These are phyloP conservation scores for Drosophila atroscutellata DNA, from an alignment of 2,888 invertebrate species.

Conservation along the genomic window DNA sequence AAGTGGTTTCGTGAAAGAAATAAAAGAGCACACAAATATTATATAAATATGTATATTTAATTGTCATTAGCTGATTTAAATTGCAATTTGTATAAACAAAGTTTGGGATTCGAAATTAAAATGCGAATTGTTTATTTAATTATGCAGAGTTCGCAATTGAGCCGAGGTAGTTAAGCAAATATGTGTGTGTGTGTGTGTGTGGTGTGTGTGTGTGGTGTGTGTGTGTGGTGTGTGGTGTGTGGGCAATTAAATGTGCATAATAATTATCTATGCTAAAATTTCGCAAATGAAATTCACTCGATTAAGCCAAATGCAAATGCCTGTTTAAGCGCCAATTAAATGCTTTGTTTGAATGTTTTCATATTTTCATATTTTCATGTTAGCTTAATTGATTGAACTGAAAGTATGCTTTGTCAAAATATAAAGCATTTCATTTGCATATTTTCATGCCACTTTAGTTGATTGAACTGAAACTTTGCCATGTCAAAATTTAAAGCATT, in stretches of 20 bases:
- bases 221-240: constrained; percentile 1
- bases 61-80: constrained; percentile 66
- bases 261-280: background rate
- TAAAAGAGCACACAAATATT: constrained; percentile 69
- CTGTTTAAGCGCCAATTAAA: no score
- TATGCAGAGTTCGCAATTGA: constrained; percentile 14
- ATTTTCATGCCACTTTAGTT: background rate
- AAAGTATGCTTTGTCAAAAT: background rate
- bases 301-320: constrained; percentile 8
- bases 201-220: constrained; percentile 1
- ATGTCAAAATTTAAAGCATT: background rate
- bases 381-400: background rate
- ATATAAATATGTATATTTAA: background rate
- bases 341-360: background rate
- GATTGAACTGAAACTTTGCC: background rate
- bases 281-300: background rate
- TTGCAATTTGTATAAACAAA: constrained; percentile 18
- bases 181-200: background rate
- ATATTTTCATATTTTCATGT: background rate
- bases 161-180: constrained; percentile 1
- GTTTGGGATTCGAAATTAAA: constrained; percentile 19
- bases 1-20: constrained; percentile 70
- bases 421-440: background rate
- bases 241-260: constrained; percentile 13
- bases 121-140: background rate